These are phyloP conservation scores for Tachina lurida DNA, from an alignment of 2,888 invertebrate species.

Conservation along the genomic window DNA sequence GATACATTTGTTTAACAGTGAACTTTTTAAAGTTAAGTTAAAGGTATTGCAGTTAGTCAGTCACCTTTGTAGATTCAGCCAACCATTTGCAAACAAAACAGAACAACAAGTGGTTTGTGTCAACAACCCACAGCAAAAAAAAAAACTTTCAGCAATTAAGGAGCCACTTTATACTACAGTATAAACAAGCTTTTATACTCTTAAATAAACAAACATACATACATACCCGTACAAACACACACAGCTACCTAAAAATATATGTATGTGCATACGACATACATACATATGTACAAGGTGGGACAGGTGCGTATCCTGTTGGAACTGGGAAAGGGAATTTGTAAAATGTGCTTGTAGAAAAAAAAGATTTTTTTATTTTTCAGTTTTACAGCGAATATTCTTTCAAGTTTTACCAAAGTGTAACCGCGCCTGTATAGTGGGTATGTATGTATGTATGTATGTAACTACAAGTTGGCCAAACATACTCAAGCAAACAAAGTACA, in stretches of 20 bases:
- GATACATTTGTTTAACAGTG: slow-evolving; percentile 6
- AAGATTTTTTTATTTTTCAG: no score
- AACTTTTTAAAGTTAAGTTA: background rate
- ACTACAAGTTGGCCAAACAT: background rate
- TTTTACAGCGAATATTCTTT: background rate
- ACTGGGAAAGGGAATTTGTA: no score
- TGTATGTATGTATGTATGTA: background rate
- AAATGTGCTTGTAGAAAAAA: no score
- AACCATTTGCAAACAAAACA: slow-evolving; percentile 28
- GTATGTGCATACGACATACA: no score
- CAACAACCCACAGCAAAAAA: slow-evolving; percentile 49
- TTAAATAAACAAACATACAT: slow-evolving; percentile 1
- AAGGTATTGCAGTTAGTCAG: slow-evolving; percentile 5
- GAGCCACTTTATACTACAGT: slow-evolving; percentile 12
- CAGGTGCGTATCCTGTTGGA: no score
- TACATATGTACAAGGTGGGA: no score
- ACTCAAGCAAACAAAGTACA: background rate
- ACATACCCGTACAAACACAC: background rate
- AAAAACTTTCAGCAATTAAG: slow-evolving; percentile 28
- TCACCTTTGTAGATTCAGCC: slow-evolving; percentile 20
- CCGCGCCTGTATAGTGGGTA: background rate
- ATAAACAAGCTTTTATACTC: background rate
- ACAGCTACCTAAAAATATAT: no score
- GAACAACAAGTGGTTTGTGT: slow-evolving; percentile 28
- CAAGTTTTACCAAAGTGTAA: no score